A percentile compares a stretch with the other conserved stretches of the same genome.
Evolutionary conservation across 2,888 invertebrate genomes (phyloP).

Genomic region (Agrilus cyanescens): DNA sequence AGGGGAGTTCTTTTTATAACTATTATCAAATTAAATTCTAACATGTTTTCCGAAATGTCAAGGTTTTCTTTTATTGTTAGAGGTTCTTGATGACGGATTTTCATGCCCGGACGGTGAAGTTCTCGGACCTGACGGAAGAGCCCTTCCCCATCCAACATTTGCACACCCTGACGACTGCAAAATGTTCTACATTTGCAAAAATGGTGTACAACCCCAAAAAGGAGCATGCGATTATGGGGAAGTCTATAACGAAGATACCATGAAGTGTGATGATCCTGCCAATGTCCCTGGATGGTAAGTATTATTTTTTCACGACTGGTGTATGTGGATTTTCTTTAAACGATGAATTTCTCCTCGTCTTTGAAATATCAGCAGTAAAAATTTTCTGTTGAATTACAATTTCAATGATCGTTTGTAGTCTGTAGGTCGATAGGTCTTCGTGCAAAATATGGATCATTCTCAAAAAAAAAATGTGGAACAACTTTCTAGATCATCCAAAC

Average conservation of each 20-base stretch:
- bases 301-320: background rate
- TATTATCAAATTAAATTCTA: background rate
- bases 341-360: too few species aligned
- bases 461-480: too few species aligned
- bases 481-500: too few species aligned
- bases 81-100: constrained; percentile 63
- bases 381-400: background rate
- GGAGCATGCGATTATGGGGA: constrained; percentile 60
- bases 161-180: constrained; percentile 70
- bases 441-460: too few species aligned
- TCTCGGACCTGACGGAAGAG: constrained; percentile 53
- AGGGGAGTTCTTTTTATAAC: background rate
- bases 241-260: constrained; percentile 68
- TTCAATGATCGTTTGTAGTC: background rate
- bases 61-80: constrained; percentile 31
- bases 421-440: background rate
- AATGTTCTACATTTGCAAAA: constrained; percentile 73
- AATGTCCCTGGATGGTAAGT: constrained; percentile 67
- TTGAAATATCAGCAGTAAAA: too few species aligned
- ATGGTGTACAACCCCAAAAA: constrained; percentile 63
- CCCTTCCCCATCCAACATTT: constrained; percentile 64
- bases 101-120: constrained; percentile 60
- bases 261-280: constrained; percentile 65
- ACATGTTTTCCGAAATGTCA: background rate
- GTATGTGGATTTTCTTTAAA: too few species aligned